These are phyloP conservation scores for Leguminivora glycinivorella DNA, from an alignment of 1,140 invertebrate species.

Conservation along the genomic window DNA sequence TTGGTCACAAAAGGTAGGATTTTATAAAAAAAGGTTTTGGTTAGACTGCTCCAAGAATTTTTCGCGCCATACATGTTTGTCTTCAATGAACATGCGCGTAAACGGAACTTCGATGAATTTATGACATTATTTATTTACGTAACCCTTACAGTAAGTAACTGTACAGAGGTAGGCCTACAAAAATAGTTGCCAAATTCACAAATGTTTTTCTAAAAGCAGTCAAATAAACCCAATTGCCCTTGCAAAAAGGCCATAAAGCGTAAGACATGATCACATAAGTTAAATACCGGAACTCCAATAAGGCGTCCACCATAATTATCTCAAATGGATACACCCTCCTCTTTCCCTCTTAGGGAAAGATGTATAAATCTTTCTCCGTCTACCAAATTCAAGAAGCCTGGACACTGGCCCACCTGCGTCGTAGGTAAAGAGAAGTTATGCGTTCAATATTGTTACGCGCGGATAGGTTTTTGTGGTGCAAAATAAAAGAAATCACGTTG, in stretches of 20 bases:
- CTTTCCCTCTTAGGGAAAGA: not conserved
- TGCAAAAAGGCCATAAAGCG: constrained; percentile 12
- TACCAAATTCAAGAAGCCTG: constrained; percentile 37
- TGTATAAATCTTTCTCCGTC: constrained; percentile 17
- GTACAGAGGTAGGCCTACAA: too few relatives aligned
- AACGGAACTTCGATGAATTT: too few relatives aligned
- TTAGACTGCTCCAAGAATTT: too few relatives aligned
- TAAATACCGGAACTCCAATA: constrained; percentile 26
- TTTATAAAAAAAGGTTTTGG: too few relatives aligned
- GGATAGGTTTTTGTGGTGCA: constrained; percentile 23
- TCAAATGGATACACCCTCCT: not conserved
- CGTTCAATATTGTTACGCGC: constrained; percentile 51
- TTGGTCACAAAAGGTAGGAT: too few relatives aligned
- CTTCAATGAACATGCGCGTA: too few relatives aligned
- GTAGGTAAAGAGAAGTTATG: constrained; percentile 54
- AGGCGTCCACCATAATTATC: constrained; percentile 14
- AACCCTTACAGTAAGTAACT: too few relatives aligned
- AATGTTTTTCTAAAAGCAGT: not conserved
- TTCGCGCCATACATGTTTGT: too few relatives aligned
- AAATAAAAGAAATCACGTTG: not conserved
- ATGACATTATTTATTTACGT: too few relatives aligned
- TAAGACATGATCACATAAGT: constrained; percentile 22
- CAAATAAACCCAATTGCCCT: not conserved
- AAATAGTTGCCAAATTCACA: not conserved
- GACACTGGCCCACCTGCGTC: constrained; percentile 46